A percentile compares a stretch with the other conserved stretches of the same genome.
Conservation (phyloP, 2,888 invertebrate species). For the Mythimna albipuncta region DNA sequence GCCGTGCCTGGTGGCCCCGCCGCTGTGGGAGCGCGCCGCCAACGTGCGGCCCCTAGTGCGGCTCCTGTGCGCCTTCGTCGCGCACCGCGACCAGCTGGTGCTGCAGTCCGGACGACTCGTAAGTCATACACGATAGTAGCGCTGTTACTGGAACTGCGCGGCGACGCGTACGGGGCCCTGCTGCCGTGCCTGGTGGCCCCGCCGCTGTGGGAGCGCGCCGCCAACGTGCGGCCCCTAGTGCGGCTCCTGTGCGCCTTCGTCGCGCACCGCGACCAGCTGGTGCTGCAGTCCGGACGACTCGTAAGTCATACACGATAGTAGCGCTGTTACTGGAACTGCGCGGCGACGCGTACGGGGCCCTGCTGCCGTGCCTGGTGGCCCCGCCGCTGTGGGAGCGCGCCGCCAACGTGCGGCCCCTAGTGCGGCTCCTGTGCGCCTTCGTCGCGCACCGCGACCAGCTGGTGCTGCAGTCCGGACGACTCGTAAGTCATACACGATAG, state of each 20-base stretch:
- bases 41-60: slow-evolving; percentile 98
- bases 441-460: slow-evolving; percentile 87
- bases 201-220: slow-evolving; percentile 97
- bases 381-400: slow-evolving; percentile 98
- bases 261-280: slow-evolving; percentile 79
- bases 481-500: slow-evolving; percentile 89
- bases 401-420: slow-evolving; percentile 98
- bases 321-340: slow-evolving; percentile 95
- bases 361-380: slow-evolving; percentile 97
- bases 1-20: slow-evolving; percentile 96
- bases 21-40: slow-evolving; percentile 98
- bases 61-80: slow-evolving; percentile 96
- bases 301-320: slow-evolving; percentile 84
- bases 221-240: slow-evolving; percentile 98
- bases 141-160: slow-evolving; percentile 95
- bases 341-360: slow-evolving; percentile 96
- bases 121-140: slow-evolving; percentile 65
- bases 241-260: slow-evolving; percentile 97
- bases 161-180: slow-evolving; percentile 96
- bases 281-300: slow-evolving; percentile 92
- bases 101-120: slow-evolving; percentile 93
- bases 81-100: slow-evolving; percentile 78
- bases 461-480: slow-evolving; percentile 91
- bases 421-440: slow-evolving; percentile 97
- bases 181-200: slow-evolving; percentile 97